Base-by-base conservation (phyloP, 2,888 invertebrate species). In the Pseudococcus jackbeardsleyi region DNA sequence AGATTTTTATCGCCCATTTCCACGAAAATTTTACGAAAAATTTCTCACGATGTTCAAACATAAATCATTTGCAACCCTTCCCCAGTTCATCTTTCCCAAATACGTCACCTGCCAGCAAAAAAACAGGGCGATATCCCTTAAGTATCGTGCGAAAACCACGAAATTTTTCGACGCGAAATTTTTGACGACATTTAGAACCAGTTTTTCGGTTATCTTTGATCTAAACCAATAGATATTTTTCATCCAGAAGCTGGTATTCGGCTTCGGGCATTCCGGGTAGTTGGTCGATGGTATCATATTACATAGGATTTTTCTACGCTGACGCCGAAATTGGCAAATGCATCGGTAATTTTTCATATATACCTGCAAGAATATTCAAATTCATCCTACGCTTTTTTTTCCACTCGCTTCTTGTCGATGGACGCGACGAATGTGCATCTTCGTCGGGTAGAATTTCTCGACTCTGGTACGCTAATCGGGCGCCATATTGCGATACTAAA, bases 381-480 rank as follows among this genome's bases (percentile, higher is more conserved):
- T 39, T 17, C 77, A 77, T 77, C 77, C 77, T 39, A 77, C 77
- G 77, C 77, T n/a, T 77, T 77, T 77, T 77, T 77, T 42, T 77
- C 11, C n/a, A 7, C 9, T 42, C 42, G n/a, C 77, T n/a, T 15
- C 17, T 77, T n/a, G 12, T 22, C 72, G 19, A 4, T 72, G 9
- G 15, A n/a, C 54, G 19, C 64, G n/a, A 68, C 54, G 15, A 54
- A 54, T 54, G 54, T 54, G 54, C 54, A 54, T 54, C n/a, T 54
- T 42, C 42, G 5, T n/a, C 54, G 6, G 17, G 0, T n/a, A 54
- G 54, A 54, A n/a, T n/a, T 54, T n/a, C 54, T 54, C 15, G 15
- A 50, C 46, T 46, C 0, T 17, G 0, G n/a, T n/a, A n/a, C 54
- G 8, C n/a, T 50, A 50, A 50, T 50, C 54, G 54, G 77, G 77